Evolutionary conservation across 1,140 invertebrate genomes (phyloP).

Genomic region (Drosophila aff.): DNA sequence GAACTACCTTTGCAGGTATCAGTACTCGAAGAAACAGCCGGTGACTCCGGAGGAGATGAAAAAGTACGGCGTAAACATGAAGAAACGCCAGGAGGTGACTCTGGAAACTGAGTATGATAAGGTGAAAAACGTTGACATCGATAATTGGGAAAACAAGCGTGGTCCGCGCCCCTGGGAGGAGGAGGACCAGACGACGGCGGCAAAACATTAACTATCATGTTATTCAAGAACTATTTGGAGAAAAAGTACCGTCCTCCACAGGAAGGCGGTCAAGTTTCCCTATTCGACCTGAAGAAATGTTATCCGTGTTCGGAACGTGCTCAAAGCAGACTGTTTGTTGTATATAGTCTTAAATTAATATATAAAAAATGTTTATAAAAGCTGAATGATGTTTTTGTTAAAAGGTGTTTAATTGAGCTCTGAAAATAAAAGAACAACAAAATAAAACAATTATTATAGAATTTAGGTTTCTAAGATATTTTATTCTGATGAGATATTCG

Average conservation of each 20-base stretch:
- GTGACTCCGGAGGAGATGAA: slow-evolving; percentile 88
- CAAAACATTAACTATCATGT: slow-evolving; percentile 53
- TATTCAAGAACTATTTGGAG: neutral
- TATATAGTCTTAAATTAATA: slow-evolving; percentile 44
- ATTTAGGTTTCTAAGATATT: too few species aligned
- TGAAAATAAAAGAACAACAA: neutral
- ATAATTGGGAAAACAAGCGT: slow-evolving; percentile 92
- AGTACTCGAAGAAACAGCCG: slow-evolving; percentile 88
- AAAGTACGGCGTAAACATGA: slow-evolving; percentile 88
- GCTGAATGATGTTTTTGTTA: neutral
- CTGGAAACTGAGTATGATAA: slow-evolving; percentile 91
- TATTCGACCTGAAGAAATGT: neutral
- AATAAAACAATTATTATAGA: too few species aligned
- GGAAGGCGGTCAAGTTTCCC: neutral
- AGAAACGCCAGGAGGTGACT: slow-evolving; percentile 88
- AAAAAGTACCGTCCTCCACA: neutral
- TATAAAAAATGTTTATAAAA: slow-evolving; percentile 3
- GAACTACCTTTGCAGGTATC: slow-evolving; percentile 86
- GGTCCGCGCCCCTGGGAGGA: slow-evolving; percentile 93
- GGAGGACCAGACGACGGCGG: slow-evolving; percentile 13
- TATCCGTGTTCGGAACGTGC: neutral
- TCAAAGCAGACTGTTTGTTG: slow-evolving; percentile 32
- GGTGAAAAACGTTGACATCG: slow-evolving; percentile 89
- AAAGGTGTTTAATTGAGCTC: neutral
- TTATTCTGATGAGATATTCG: neutral